Base-by-base conservation (phyloP, 2,797 vertebrate species). In the Trematomus bernacchii region DNA sequence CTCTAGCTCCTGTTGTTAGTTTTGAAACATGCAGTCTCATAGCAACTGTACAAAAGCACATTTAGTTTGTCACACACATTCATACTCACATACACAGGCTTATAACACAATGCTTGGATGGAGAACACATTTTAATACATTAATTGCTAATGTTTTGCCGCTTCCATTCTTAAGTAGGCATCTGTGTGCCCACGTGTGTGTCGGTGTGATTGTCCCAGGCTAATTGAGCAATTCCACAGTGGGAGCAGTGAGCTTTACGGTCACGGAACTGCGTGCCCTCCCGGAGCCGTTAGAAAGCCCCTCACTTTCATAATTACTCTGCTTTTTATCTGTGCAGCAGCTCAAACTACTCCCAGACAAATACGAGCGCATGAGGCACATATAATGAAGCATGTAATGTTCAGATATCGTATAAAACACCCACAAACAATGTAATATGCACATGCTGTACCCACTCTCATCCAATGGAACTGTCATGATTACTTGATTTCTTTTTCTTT, bases 201-300 rank as follows among this genome's bases (percentile, higher is more conserved):
- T 75, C 44, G 46, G 73, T 75, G 68, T 79, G 84, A 69, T 86
- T 83, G 73, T 91, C 79, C 68, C 57, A 33, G 72, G 74, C 86
- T 91, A 91, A 91, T 89, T 89, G 90, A 89, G 77, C 80, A 91
- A 64, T 87, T 88, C 78, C 80, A 83, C 71, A 60, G 72, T 66
- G 75, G 73, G 76, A 83, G 66, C 73, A 62, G 73, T 19, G 14
- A 77, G 74, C 84, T 84, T 87, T 85, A 88, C 87, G 91, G 89
- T 92, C 86, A 90, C 21, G 2, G 51, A 77, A 76, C 60, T 40
- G 73, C 42, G 27, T 87, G 90, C 77, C 86, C 82, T 85, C 80
- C 66, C 42, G 64, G 76, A 86, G 78, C 85, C 68, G 68, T 74
- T 83, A 74, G 47, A 84, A 89, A 86, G 66, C 80, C 64, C 64